Percentiles rank a stretch among this genome's conserved stretches.
phyloP scores from a whole-genome alignment of 2,113 vertebrate genomes.

The Chaetorhynchus papuensis region DNA sequence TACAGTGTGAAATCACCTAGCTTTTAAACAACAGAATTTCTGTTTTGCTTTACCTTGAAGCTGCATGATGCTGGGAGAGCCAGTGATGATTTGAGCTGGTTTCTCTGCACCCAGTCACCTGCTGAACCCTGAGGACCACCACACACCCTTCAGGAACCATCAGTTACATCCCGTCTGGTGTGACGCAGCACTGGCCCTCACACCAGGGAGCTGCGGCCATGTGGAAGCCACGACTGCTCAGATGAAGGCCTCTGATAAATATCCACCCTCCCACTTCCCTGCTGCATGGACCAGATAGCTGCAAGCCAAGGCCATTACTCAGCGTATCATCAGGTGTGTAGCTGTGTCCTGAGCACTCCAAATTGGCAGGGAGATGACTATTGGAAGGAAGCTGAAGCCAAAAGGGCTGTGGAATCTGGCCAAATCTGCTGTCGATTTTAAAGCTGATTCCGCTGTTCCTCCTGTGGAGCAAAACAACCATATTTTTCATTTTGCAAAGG shows the following conservation, averaged over 20 bases:
- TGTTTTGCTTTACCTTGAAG: background rate
- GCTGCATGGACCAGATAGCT: constrained; percentile 37
- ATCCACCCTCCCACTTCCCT: constrained; percentile 6
- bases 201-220: background rate
- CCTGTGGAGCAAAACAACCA: background rate
- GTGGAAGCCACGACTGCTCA: background rate
- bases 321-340: constrained; percentile 57
- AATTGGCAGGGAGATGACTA: constrained; percentile 24
- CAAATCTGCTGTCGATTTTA: background rate
- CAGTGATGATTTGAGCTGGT: background rate
- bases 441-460: background rate
- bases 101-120: background rate
- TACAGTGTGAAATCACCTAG: background rate
- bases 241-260: background rate
- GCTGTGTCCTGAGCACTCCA: constrained; percentile 9
- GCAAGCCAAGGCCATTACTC: constrained; percentile 46
- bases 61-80: background rate
- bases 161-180: background rate
- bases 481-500: constrained; percentile 48
- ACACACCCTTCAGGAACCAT: background rate
- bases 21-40: background rate
- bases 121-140: background rate
- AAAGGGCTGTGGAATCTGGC: constrained; percentile 7
- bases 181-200: background rate
- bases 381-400: constrained; percentile 24